Percentiles rank a stretch among this genome's conserved stretches.
These are phyloP conservation scores for Morbakka virulenta DNA, from an alignment of 30 jellyfish, hydroid and myxozoan species.

Conservation along the genomic window DNA sequence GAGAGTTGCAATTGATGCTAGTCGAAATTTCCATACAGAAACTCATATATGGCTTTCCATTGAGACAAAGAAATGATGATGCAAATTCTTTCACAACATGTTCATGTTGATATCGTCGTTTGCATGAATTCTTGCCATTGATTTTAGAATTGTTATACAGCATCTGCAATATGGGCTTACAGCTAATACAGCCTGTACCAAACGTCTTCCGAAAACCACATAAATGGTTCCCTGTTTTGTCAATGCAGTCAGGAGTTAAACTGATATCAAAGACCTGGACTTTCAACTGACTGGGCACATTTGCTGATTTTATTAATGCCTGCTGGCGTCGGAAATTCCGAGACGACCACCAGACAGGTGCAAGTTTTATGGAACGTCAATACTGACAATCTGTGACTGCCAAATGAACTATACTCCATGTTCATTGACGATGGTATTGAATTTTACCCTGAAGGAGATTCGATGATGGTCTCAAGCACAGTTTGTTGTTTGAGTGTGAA, in stretches of 20 bases:
- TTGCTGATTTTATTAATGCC: background rate
- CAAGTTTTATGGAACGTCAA: background rate
- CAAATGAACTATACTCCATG: background rate
- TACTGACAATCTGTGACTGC: background rate
- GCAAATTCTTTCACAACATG: background rate
- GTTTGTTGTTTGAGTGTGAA: background rate
- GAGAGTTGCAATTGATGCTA: no score
- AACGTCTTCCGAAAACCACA: background rate
- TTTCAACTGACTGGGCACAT: background rate
- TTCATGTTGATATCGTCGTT: background rate
- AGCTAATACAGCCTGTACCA: background rate
- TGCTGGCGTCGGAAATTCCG: background rate
- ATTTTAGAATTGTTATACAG: background rate
- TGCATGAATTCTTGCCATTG: background rate
- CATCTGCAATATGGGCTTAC: background rate
- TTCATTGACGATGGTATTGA: background rate
- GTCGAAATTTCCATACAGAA: constrained; percentile 26
- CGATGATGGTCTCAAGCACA: background rate
- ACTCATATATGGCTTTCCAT: background rate
- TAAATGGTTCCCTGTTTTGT: no score
- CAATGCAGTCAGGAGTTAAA: background rate
- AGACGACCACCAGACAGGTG: background rate
- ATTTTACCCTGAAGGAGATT: background rate
- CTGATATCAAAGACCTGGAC: background rate
- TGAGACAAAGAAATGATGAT: background rate